Evolutionary conservation across 2,113 vertebrate species (phyloP).

Genomic region (Scophthalmus maximus): DNA sequence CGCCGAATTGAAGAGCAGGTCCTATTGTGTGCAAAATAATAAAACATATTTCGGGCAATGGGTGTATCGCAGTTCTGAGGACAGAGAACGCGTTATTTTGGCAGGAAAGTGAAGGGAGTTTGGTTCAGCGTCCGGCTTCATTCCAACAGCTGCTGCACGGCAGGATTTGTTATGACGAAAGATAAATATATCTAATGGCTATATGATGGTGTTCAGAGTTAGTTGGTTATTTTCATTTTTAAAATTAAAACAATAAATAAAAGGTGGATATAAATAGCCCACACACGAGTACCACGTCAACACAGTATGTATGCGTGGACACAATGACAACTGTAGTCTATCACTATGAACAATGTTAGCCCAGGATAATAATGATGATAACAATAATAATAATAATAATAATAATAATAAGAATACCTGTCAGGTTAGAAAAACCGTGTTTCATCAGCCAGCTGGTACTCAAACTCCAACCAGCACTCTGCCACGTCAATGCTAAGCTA

Average conservation of each 20-base stretch:
- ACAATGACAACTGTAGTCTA: too few relatives aligned
- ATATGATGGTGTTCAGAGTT: too few relatives aligned
- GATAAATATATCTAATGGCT: not conserved
- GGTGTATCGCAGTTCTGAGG: rapidly evolving
- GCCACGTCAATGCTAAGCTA: not conserved
- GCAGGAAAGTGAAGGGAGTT: not conserved
- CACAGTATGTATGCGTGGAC: too few relatives aligned
- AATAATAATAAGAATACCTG: not conserved
- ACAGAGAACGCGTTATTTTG: not conserved
- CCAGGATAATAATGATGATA: too few relatives aligned
- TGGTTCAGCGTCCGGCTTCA: not conserved
- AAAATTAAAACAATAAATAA: too few relatives aligned
- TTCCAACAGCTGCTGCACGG: not conserved
- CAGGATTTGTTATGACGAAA: not conserved
- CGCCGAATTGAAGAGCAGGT: conserved; percentile 13
- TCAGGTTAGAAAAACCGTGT: not conserved
- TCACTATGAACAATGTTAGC: too few relatives aligned
- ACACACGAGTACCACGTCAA: too few relatives aligned
- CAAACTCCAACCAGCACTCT: not conserved
- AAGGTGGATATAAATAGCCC: too few relatives aligned
- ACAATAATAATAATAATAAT: too few relatives aligned
- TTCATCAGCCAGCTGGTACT: not conserved
- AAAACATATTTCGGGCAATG: rapidly evolving
- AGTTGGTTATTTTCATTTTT: too few relatives aligned
- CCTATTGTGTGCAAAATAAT: rapidly evolving